These are phyloP conservation scores for Nomada ferruginata DNA, from an alignment of 2,888 invertebrate species.

Conservation along the genomic window DNA sequence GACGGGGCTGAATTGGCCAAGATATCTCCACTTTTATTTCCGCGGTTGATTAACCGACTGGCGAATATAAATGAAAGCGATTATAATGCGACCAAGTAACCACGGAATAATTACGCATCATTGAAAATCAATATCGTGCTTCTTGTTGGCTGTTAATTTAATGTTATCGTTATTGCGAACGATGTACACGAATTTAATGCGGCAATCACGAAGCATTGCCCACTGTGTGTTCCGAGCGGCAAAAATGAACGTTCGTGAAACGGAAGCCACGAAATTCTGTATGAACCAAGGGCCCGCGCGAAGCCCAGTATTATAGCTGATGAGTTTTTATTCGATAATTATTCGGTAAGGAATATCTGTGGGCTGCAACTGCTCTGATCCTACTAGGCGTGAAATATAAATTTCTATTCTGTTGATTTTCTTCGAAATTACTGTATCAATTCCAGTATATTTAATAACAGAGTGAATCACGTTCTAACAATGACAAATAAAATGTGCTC, in stretches of 20 bases:
- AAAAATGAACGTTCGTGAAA: background rate
- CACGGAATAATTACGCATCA: conserved; percentile 20
- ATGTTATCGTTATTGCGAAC: conserved; percentile 8
- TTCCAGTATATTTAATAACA: too few relatives aligned
- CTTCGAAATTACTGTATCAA: too few relatives aligned
- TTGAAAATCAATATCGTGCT: conserved; percentile 15
- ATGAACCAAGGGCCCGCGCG: background rate
- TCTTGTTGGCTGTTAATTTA: conserved; percentile 3
- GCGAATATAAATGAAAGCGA: conserved; percentile 3
- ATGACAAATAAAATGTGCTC: too few relatives aligned
- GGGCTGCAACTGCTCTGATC: too few relatives aligned
- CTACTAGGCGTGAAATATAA: too few relatives aligned
- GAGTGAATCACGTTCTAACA: too few relatives aligned
- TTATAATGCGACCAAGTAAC: conserved; percentile 14
- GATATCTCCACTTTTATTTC: conserved; percentile 6
- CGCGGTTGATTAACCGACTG: conserved; percentile 3
- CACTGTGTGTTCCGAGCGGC: background rate
- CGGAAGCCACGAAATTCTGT: background rate
- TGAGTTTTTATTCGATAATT: too few relatives aligned
- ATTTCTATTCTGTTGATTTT: too few relatives aligned
- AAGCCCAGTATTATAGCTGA: too few relatives aligned
- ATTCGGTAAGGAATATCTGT: too few relatives aligned
- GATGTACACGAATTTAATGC: conserved; percentile 8
- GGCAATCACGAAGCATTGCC: background rate
- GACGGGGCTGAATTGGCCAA: background rate